Evolutionary conservation across 2,797 vertebrate species (phyloP), one percentile per base, ranked within the genome.

Genomic region (Onychomys torridus): DNA sequence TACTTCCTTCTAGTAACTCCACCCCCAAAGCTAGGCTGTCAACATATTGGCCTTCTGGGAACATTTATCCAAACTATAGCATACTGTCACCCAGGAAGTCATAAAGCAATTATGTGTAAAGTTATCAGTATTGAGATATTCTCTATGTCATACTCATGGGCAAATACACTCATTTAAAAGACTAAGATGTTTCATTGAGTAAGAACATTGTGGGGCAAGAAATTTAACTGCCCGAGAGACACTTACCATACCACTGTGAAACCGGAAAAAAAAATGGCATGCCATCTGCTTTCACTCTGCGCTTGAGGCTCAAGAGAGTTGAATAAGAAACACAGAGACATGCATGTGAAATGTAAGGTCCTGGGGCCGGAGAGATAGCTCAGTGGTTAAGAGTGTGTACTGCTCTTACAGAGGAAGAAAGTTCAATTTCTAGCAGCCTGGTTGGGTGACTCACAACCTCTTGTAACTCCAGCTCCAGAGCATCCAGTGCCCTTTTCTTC

Each of bases 151-250:
- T 43, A 12, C 2, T 21, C 5, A 49, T 49, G 29, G 17, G 10
- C 5, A 34, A 32, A 63, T 37, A 69, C 49, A 46, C 23, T 43
- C 32, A 3, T 63, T 82, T 17, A 69, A 59, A 90, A 71, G 61
- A 27, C 19, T 23, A 19, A 32, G 21, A 10, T 27, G 3, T 94
- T 77, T 90, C 84, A n/a, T 73, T 90, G 92, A 76, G 69, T 79
- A 82, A 84, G 49, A 95, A 87, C 7, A 52, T 63, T 82, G 6
- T 29, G 55, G 52, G 43, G 16, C 6, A 57, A n/a, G 21, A 71
- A 25, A 1, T 32, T 63, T 43, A 61, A 43, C 14, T 83, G 4
- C 25, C 73, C 43, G 55, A 86, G 29, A 13, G 55, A 83, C 21
- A 17, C 23, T 67, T 49, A 8, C 34, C 7, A 9, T 10, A 52